These are phyloP conservation scores for Coleophora flavipennella DNA, from an alignment of 2,888 invertebrate genomes.

Conservation along the genomic window DNA sequence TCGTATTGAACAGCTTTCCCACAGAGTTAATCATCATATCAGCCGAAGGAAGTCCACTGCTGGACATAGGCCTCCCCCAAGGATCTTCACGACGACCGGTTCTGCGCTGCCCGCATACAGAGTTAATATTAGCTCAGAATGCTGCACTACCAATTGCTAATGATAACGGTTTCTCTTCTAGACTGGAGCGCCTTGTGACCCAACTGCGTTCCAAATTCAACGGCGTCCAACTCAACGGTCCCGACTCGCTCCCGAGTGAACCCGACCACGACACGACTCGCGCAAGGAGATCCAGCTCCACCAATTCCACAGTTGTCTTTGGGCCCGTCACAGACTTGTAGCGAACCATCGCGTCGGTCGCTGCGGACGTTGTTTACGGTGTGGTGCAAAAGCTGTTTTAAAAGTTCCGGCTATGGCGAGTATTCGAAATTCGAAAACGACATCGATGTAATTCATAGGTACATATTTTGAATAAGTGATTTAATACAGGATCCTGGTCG, in stretches of 20 bases:
- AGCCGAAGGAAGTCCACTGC: too few species aligned
- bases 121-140: background rate
- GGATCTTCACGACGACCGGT: too few species aligned
- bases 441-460: too few species aligned
- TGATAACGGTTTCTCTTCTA: conserved; percentile 47
- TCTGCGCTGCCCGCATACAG: too few species aligned
- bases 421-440: too few species aligned
- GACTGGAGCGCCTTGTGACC: conserved; percentile 74
- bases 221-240: conserved; percentile 54
- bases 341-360: conserved; percentile 25
- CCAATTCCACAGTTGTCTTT: conserved; percentile 64
- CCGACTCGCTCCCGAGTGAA: conserved; percentile 58
- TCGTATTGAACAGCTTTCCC: too few species aligned
- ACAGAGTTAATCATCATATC: too few species aligned
- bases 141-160: conserved; percentile 7
- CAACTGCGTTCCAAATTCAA: conserved; percentile 67
- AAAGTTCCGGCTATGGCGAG: background rate
- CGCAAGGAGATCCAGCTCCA: conserved; percentile 48
- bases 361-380: conserved; percentile 23
- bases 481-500: too few species aligned
- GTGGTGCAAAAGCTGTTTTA: conserved; percentile 3
- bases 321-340: conserved; percentile 76
- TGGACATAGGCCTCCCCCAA: too few species aligned
- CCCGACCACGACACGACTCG: conserved; percentile 52
- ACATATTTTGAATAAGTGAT: too few species aligned